These are phyloP conservation scores for Sinocyclocheilus anshuiensis DNA, from an alignment of 2,113 vertebrate species.

Conservation along the genomic window DNA sequence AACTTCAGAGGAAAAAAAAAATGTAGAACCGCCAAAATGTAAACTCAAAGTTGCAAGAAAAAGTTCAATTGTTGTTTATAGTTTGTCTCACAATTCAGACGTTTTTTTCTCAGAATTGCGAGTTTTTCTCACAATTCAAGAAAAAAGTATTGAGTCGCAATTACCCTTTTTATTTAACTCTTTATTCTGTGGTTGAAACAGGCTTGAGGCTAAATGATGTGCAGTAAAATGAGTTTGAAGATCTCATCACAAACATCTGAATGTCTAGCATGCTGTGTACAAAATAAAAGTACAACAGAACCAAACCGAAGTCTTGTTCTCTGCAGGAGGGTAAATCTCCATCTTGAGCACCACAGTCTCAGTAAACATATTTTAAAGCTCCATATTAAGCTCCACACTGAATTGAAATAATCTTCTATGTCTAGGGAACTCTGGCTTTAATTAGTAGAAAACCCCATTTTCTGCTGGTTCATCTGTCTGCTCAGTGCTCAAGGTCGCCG, in stretches of 20 bases:
- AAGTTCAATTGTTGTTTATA: no score
- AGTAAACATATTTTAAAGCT: conserved; percentile 7
- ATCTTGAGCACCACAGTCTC: background rate
- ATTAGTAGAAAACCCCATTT: conserved; percentile 27
- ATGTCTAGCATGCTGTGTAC: background rate
- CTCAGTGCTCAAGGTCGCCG: background rate
- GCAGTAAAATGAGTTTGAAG: background rate
- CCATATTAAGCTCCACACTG: conserved; percentile 7
- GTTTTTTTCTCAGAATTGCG: no score
- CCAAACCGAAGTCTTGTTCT: background rate
- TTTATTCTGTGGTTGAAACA: background rate
- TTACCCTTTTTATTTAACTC: background rate
- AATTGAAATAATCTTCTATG: conserved; percentile 14
- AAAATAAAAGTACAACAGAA: background rate
- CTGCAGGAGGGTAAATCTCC: background rate
- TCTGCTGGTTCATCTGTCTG: background rate
- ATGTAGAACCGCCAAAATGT: background rate
- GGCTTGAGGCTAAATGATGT: no score
- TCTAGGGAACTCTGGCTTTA: conserved; percentile 12
- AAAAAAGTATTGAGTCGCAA: no score
- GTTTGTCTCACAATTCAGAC: no score
- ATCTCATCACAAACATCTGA: background rate
- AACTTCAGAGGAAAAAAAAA: background rate
- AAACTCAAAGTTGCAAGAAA: no score
- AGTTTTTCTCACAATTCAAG: no score